phyloP scores from a whole-genome alignment of 2,888 invertebrate species.

The Tetrapedia diversipes region DNA sequence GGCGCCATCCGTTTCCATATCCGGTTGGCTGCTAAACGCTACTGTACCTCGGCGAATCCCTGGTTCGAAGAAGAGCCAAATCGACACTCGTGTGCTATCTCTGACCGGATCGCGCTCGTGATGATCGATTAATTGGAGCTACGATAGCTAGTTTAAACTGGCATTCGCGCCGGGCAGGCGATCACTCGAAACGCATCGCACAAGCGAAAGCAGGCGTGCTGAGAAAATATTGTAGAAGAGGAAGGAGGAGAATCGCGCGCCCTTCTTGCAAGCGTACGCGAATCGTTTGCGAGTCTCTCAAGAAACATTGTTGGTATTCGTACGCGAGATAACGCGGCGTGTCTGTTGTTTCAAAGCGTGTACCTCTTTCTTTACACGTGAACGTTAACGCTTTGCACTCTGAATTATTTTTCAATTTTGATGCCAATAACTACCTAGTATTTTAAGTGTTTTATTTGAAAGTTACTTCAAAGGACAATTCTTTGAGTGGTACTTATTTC shows the following conservation, averaged over 20 bases:
- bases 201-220: conserved; percentile 51
- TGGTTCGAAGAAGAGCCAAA: conserved; percentile 66
- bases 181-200: conserved; percentile 42
- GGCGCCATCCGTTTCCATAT: conserved; percentile 77
- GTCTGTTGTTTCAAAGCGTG: no score
- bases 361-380: no score
- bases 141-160: neutral
- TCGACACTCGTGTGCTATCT: neutral
- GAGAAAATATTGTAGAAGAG: conserved; percentile 48
- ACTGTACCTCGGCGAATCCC: conserved; percentile 81
- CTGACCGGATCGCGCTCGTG: neutral
- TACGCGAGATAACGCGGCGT: no score
- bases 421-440: no score
- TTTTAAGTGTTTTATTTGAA: no score
- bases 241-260: conserved; percentile 50
- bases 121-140: no score
- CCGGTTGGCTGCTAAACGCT: conserved; percentile 82
- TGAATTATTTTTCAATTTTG: no score
- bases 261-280: conserved; percentile 13
- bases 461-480: no score
- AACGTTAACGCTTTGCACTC: no score
- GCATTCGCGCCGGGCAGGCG: conserved; percentile 10
- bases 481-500: no score
- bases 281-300: conserved; percentile 8
- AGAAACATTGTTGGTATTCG: conserved; percentile 7